These are phyloP conservation scores for Aplysina aerophoba DNA, from an alignment of 37 sponge, comb jelly and placozoan genomes.

Conservation along the genomic window DNA sequence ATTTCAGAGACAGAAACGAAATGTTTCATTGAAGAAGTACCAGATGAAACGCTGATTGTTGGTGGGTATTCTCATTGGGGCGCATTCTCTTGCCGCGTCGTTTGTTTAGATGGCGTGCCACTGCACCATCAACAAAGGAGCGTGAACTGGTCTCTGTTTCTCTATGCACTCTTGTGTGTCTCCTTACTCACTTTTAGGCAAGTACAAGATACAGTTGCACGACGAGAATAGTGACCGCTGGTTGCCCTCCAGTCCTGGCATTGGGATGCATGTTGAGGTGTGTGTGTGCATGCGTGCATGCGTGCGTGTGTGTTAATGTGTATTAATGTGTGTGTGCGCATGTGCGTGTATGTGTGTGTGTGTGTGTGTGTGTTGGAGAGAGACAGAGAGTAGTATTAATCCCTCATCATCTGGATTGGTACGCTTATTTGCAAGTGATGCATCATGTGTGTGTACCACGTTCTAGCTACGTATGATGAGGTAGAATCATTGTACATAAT, in stretches of 20 bases:
- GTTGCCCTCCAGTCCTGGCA: constrained; percentile 85
- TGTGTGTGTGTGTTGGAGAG: not conserved
- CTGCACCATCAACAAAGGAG: too few species aligned
- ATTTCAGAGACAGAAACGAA: constrained; percentile 92
- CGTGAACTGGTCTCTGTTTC: too few species aligned
- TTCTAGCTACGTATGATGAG: too few species aligned
- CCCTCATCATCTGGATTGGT: too few species aligned
- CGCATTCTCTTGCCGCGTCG: too few species aligned
- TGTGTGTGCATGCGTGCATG: not conserved
- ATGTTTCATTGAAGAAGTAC: constrained; percentile 99
- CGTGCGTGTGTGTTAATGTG: too few species aligned
- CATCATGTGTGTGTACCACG: too few species aligned
- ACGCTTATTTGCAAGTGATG: too few species aligned
- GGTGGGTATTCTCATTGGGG: constrained; percentile 71
- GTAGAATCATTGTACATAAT: too few species aligned
- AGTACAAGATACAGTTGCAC: constrained; percentile 90
- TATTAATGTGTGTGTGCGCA: not conserved
- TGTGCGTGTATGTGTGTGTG: constrained; percentile 10
- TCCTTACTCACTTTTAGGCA: constrained; percentile 58
- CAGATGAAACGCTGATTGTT: constrained; percentile 94
- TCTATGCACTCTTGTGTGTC: not conserved
- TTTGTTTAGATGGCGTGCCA: too few species aligned
- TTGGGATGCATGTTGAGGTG: constrained; percentile 98
- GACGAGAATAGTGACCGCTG: constrained; percentile 63
- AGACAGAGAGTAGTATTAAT: too few species aligned